Base-by-base conservation (phyloP, 2,113 vertebrate species). In the Macheiramphus alcinus region DNA sequence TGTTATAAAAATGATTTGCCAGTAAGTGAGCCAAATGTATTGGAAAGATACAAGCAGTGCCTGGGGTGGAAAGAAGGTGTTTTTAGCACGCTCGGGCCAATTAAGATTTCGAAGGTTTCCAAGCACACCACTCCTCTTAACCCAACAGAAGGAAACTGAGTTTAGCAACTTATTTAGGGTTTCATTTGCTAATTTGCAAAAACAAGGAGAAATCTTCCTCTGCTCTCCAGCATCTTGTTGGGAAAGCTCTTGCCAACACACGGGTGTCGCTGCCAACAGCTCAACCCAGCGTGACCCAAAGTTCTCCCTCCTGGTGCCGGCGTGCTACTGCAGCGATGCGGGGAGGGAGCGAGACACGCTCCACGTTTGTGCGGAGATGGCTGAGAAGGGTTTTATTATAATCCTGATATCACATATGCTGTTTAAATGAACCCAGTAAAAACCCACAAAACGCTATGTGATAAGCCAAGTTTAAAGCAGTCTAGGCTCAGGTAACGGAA, bases 151-250 rank as follows among this genome's bases (percentile, higher is more conserved):
- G 88, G 90, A 83, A 97, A 91, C 80, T 31, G 63, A 96, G 92
- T 94, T 90, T 83, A 97, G 82, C 88, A 59, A 83, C 92, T 88
- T 90, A 94, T 88, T 96, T 92, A 92, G 88, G 75, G 80, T 83
- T 92, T 92, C 88, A 80, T 90, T 93, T 93, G 94, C 88, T 97
- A 93, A 95, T 95, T 95, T 92, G 93, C 91, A 96, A 89, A 93
- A 96, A 92, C 93, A 86, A 94, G 94, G 71, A 96, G 93, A 82
- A 73, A 50, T 81, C 93, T 86, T 83, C 74, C 79, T 55, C 80
- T 90, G 93, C 90, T 88, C 95, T 88, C 62, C 85, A 88, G 92
- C 87, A 83, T 61, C 79, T 90, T 53, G 53, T 67, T 90, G 87
- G 85, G 85, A 73, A 88, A 68, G 90, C 90, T 96, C 74, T 43